Base-by-base conservation (phyloP, 2,113 vertebrate species). In the Hemichromis elongatus region DNA sequence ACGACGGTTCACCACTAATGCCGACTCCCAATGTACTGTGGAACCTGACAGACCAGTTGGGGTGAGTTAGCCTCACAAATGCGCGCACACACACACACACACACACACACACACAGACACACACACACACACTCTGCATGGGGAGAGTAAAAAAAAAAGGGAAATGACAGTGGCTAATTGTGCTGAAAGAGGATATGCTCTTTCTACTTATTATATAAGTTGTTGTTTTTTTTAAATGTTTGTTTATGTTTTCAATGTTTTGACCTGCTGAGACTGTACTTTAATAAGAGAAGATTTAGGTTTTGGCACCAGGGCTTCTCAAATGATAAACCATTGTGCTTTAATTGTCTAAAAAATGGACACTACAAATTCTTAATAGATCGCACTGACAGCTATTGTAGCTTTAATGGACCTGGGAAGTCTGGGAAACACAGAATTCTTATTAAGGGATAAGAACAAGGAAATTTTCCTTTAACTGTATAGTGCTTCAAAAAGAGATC, bases 1-100 rank as follows among this genome's bases (percentile, higher is more conserved):
- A 99, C 0, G 98, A 99, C 0, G 99, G 99, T 54, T 99, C 98
- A 57, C 98, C 98, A 1, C 96, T 99, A 16, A 92, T 99, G 80
- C 99, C 98, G 1, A 97, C 97, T 0, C 95, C 97, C 80, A 97
- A 94, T 1, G 97, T 99, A 81, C 96, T 99, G 68, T 99, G 98
- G 98, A 97, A 98, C 95, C 96, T 99, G 89, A 97, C 98, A 5
- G 99, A 99, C 94, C 95, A 97, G 83, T 94, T 99, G 1, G 98
- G 98, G 99, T 99, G 94, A 85, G 98, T 94, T 83, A 40, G 18
- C 1, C 2, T 8, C 55, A 47, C 30, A 54, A 33, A 45, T n/a
- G 16, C 2, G 1, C 79, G 33, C 24, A 35, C 2, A 79, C n/a
- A 4, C 63, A 81, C 42, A 14, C 18, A 42, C 56, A 33, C 75